Base-by-base conservation (phyloP, 2,113 vertebrate genomes). In the Anoura caudifer region DNA sequence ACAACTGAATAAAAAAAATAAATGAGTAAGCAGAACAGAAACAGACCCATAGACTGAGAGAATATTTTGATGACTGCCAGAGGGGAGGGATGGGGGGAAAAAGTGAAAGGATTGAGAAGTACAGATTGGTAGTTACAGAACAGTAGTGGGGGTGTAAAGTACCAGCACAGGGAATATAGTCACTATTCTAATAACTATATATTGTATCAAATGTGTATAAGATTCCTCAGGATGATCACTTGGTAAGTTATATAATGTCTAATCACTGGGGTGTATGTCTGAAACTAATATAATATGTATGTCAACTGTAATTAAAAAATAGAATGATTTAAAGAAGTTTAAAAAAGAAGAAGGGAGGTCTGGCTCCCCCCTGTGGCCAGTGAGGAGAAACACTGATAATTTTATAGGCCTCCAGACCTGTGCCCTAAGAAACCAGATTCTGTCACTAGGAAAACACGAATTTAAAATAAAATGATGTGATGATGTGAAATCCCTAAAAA, bases 331-430 rank as follows among this genome's bases (percentile, higher is more conserved):
- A 4, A 76, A 75, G 6, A 43, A 28, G 26, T 7, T 45, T 45
- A n/a, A 67, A 67, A 67, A 47, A 31, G 45, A 59, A 82, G 50
- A 28, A 47, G 24, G 14, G 59, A 24, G n/a, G 65, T 91, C 70
- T 70, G 15, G 75, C 91, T n/a, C 87, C 84, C 89, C 82, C 87
- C 12, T 67, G 96, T 94, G 97, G 84, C 19, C 72, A 24, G 24
- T 5, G 7, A 0, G 1, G 43, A 90, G 73, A 87, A 91, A 56
- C 0, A 11, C 13, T n/a, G 11, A 41, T 26, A 56, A 75, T 79
- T 61, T 16, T 3, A 4, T 24, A 13, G 22, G n/a, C 22, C 41
- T 41, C 33, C 65, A 33, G 12, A n/a, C 33, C 20, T 6, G 16
- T 8, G 26, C 13, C 72, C 9, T 76, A n/a, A 79, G 91, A 92